These are phyloP conservation scores for Poecilia latipinna DNA, from an alignment of 2,113 vertebrate genomes.

Conservation along the genomic window DNA sequence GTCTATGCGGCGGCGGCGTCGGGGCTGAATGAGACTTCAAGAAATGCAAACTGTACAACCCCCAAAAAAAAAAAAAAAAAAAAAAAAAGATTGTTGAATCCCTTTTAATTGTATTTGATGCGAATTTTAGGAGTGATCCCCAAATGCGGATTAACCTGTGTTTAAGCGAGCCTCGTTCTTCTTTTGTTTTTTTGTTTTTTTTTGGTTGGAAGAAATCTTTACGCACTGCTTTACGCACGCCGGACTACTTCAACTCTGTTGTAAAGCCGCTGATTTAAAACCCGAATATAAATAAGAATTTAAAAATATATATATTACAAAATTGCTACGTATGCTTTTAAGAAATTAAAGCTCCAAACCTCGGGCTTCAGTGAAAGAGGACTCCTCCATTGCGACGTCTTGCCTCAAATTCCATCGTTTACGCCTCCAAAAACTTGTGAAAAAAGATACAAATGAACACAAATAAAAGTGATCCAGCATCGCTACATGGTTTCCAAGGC, in stretches of 20 bases:
- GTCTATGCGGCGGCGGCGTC: too few species aligned
- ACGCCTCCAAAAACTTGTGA: constrained; percentile 3
- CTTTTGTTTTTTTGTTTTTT: background rate
- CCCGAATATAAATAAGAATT: background rate
- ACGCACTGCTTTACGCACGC: background rate
- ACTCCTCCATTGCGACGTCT: constrained; percentile 42
- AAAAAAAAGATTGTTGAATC: background rate
- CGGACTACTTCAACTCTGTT: background rate
- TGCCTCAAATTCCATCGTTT: constrained; percentile 51
- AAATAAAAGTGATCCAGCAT: constrained; percentile 26
- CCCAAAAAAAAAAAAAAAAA: background rate
- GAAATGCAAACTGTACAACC: background rate
- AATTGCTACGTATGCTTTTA: too few species aligned
- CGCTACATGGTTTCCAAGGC: constrained; percentile 28
- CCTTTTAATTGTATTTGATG: background rate
- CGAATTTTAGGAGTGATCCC: too few species aligned
- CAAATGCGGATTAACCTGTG: background rate
- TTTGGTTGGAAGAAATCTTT: background rate
- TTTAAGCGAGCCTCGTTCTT: background rate
- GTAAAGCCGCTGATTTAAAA: background rate
- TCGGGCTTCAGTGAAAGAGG: constrained; percentile 39
- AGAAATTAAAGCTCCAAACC: constrained; percentile 47
- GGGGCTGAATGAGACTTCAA: background rate
- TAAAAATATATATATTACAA: too few species aligned
- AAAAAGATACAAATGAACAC: constrained; percentile 4